A percentile compares a stretch with the other conserved stretches of the same genome.
phyloP scores from a whole-genome alignment of 2,797 vertebrate genomes.

The Helostoma temminkii region DNA sequence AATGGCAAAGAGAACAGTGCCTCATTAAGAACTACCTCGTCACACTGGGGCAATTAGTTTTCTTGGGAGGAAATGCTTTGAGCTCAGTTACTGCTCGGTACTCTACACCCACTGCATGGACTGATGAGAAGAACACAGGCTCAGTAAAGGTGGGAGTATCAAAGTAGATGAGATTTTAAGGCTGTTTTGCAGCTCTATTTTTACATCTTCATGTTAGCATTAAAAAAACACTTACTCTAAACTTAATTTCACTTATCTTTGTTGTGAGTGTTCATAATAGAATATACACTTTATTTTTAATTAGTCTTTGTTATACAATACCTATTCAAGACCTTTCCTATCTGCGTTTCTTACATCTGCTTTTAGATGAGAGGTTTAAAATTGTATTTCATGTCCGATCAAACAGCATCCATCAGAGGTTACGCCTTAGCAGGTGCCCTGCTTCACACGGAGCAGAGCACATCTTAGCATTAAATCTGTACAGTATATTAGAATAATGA shows the following conservation, averaged over 20 bases:
- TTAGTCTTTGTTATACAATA: neutral
- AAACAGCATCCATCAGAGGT: constrained; percentile 9
- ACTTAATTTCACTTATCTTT: neutral
- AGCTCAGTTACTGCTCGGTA: constrained; percentile 22
- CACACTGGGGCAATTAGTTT: constrained; percentile 55
- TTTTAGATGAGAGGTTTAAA: constrained; percentile 5
- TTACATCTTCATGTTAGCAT: neutral
- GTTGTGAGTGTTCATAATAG: neutral
- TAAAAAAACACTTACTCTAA: constrained; percentile 5
- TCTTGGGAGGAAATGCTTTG: constrained; percentile 29
- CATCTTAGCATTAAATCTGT: neutral
- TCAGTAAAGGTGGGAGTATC: constrained; percentile 31
- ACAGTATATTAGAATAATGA: too few species aligned
- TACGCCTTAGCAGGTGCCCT: constrained; percentile 19
- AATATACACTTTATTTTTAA: neutral
- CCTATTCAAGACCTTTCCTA: neutral
- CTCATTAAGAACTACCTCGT: constrained; percentile 59
- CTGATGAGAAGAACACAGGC: constrained; percentile 33
- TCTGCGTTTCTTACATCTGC: neutral
- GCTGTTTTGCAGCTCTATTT: constrained; percentile 20
- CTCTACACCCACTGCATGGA: constrained; percentile 31
- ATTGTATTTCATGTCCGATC: constrained; percentile 34
- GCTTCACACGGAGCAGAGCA: constrained; percentile 4
- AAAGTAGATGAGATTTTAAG: constrained; percentile 27
- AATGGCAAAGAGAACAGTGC: constrained; percentile 20